These are phyloP conservation scores for Tupaia chinensis DNA, from an alignment of 2,113 vertebrate species.

Conservation along the genomic window DNA sequence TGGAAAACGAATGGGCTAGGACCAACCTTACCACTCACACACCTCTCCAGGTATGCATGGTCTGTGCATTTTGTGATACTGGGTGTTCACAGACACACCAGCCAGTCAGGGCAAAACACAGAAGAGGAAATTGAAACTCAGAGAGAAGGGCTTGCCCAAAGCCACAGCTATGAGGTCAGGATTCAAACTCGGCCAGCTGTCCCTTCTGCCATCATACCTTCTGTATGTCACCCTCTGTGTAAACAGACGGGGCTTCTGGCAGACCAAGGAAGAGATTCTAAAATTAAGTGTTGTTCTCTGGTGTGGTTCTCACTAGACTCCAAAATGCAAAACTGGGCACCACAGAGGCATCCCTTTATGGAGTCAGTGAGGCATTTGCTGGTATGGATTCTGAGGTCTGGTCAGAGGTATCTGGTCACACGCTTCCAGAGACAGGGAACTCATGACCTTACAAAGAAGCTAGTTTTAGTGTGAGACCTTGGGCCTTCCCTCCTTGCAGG, in stretches of 20 bases:
- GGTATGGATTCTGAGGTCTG: neutral
- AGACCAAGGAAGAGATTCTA: neutral
- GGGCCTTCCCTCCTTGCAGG: neutral
- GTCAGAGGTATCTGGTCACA: neutral
- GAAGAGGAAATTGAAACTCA: neutral
- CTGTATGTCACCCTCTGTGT: too few relatives aligned
- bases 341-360: accelerated
- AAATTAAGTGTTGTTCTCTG: neutral
- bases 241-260: neutral
- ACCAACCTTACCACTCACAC: neutral
- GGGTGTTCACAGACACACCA: neutral
- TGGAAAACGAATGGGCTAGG: neutral
- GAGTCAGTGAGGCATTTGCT: accelerated
- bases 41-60: neutral
- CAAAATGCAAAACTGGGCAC: neutral
- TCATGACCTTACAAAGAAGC: neutral
- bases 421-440: neutral
- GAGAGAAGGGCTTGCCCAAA: neutral
- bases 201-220: accelerated
- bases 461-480: accelerated
- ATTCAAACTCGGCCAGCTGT: neutral
- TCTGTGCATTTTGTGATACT: accelerated
- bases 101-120: too few relatives aligned
- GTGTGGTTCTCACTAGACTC: neutral
- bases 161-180: neutral